Evolutionary conservation across 2,113 vertebrate genomes (phyloP), one percentile per base, ranked within the genome.

Genomic region (Atrichornis clamosus): DNA sequence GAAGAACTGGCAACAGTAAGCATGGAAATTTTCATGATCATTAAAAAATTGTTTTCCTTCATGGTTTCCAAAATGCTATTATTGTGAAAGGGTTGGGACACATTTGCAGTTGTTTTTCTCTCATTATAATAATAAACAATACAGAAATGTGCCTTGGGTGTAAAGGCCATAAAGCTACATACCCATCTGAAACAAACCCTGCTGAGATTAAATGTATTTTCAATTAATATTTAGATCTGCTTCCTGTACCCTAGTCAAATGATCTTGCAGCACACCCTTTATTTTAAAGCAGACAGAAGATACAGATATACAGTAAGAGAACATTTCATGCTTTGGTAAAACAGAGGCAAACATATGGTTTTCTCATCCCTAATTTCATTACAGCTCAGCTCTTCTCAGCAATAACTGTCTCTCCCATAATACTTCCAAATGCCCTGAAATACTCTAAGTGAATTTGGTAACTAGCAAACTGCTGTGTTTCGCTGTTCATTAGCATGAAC

Each of bases 331-430:
- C 69, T 83, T 95, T 94, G 77, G 39, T 87, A 62, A 84, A 92
- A 74, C 80, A 93, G 73, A 96, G 67, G 67, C 89, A 95, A 95
- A 87, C 93, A 94, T 87, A 94, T 32, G 90, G 41, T 93, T 92
- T 96, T 82, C 28, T 42, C 44, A 92, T 76, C 59, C 83, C 47
- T 93, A 91, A 96, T 95, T 93, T 92, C 94, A 96, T 92, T 87
- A 87, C 53, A 56, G 39, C 79, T 90, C 93, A 56, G 77, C 47
- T 95, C 74, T 90, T 79, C 90, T 95, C 80, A 82, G 74, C 80
- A 96, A 94, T 87, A 95, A 91, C 63, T 84, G 76, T 87, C 92
- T 96, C 58, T 89, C 63, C 81, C 69, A 72, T 89, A 93, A 92
- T 87, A 93, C 60, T 68, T 90, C 53, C 84, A 96, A 87, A 82